Conservation (phyloP, 2,113 vertebrate species). For the Scomber japonicus region DNA sequence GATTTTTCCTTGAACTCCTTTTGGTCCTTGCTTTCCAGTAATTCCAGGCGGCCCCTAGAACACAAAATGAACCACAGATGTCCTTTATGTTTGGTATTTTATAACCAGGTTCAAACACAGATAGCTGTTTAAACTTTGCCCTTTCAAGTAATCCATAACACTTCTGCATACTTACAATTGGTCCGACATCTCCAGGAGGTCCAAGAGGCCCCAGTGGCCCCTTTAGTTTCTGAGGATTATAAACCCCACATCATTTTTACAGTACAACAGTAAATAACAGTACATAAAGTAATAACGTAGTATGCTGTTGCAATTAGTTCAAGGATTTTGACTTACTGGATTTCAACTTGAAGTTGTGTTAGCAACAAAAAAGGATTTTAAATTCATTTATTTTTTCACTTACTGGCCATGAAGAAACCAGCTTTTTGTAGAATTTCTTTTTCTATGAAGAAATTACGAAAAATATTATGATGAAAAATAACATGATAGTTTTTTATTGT, state of each 20-base stretch:
- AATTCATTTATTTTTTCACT: background rate
- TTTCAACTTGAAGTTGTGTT: background rate
- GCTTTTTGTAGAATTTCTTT: constrained; percentile 83
- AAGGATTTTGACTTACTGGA: background rate
- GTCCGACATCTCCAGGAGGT: constrained; percentile 79
- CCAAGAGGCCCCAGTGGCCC: constrained; percentile 76
- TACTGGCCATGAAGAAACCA: constrained; percentile 83
- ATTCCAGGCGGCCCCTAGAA: constrained; percentile 81
- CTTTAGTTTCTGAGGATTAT: constrained; percentile 74
- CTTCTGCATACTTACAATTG: constrained; percentile 69
- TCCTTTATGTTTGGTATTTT: background rate
- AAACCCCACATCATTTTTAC: background rate
- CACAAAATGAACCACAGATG: background rate
- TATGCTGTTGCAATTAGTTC: background rate
- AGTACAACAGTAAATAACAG: background rate
- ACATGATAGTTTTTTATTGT: too few relatives aligned
- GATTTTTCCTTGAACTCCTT: constrained; percentile 77
- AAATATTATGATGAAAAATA: too few relatives aligned
- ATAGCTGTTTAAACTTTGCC: background rate
- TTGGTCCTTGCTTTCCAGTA: constrained; percentile 80
- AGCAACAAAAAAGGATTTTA: background rate
- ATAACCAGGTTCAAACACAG: background rate
- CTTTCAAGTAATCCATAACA: background rate
- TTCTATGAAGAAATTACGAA: constrained; percentile 64
- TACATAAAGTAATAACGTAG: background rate